Conservation (phyloP, 1,140 invertebrate species). For the Ceratitis capitata region DNA sequence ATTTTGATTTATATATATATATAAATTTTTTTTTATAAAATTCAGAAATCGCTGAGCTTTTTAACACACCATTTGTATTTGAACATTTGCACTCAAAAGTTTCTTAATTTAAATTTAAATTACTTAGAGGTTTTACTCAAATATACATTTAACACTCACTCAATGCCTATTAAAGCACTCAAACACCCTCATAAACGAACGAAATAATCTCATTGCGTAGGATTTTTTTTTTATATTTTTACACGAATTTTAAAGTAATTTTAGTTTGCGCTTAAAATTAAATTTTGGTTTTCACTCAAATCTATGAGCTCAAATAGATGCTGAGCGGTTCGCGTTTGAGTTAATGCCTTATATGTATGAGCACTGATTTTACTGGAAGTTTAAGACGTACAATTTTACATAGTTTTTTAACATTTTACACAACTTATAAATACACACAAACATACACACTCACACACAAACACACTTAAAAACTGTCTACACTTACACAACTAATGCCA, state of each 20-base stretch:
- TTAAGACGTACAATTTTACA: background rate
- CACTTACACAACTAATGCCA: background rate
- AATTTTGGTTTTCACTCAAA: background rate
- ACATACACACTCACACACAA: background rate
- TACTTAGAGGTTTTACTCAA: background rate
- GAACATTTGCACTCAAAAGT: slow-evolving; percentile 26
- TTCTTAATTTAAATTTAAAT: background rate
- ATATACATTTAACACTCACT: background rate
- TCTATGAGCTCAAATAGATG: background rate
- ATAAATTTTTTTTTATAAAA: background rate
- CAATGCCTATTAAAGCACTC: background rate
- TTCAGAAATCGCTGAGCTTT: slow-evolving; percentile 20
- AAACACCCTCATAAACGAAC: background rate
- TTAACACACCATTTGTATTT: background rate
- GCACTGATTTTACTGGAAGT: background rate
- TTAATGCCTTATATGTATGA: too few species aligned
- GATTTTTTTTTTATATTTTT: too few species aligned
- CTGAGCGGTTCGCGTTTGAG: background rate
- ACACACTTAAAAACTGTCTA: background rate
- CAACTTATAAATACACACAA: background rate
- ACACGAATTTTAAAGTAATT: background rate
- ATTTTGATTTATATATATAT: too few species aligned
- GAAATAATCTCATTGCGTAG: background rate
- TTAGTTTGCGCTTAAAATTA: background rate
- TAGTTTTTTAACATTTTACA: background rate